Base-by-base conservation (phyloP, 2,797 vertebrate species). In the Enteromius viviparus region DNA sequence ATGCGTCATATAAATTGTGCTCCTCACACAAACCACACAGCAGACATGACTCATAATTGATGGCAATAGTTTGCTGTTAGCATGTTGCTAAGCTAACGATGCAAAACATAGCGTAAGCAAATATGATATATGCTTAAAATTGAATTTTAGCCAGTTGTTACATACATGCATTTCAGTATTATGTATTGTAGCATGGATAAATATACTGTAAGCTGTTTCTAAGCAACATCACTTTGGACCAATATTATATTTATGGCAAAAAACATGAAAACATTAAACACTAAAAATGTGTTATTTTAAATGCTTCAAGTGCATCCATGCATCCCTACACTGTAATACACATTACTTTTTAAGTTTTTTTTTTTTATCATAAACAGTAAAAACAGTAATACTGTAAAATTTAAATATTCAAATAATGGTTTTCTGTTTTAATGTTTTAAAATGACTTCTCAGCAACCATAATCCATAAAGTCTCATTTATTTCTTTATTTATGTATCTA, bases 41-140 rank as follows among this genome's bases (percentile, higher is more conserved):
- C 29, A 69, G 77, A 79, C 12, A 34, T 79, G 77, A 79, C 26
- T 53, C 64, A 79, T 34, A 66, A n/a, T 1, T 19, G 23, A 78
- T 65, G 9, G 12, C 42, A 49, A 23, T n/a, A 29, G 6, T 51
- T 49, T 34, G 26, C 21, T 64, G 75, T 45, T 45, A 62, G 5
- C 53, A 26, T 42, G 55, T 58, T 64, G 75, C 29, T 51, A 78
- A 34, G 29, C 45, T 65, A 76, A 62, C 34, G 4, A 40, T 23
- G 6, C 19, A 26, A 77, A 34, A 64, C 23, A 77, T 32, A 53
- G 26, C 47, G 21, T 19, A 55, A 37, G 72, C 32, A 55, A 75
- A 76, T 40, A 14, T n/a, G 53, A 6, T 8, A 32, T 34, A 74
- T 34, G 34, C 10, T 53, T 53, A n/a, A 12, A 34, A 74, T n/a